phyloP scores from a whole-genome alignment of 2,113 vertebrate species.

The Lepisosteus osseus region DNA sequence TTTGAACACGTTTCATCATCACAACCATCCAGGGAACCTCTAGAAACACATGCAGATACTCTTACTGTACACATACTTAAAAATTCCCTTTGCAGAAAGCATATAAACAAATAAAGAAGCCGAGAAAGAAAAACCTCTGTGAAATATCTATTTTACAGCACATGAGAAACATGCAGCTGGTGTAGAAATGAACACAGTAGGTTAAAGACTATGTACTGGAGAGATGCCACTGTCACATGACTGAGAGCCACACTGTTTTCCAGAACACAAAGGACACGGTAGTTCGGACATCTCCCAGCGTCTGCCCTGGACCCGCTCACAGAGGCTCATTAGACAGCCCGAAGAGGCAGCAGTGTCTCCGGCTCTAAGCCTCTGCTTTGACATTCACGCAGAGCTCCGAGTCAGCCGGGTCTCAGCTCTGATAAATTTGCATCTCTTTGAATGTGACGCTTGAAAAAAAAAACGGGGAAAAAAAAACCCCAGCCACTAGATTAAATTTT shows the following conservation, averaged over 20 bases:
- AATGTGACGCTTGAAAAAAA: constrained; percentile 82
- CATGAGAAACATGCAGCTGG: no score
- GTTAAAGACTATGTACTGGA: not conserved
- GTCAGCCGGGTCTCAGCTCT: constrained; percentile 86
- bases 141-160: no score
- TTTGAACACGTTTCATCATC: no score
- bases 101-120: no score
- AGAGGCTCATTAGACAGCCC: constrained; percentile 53
- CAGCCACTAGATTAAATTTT: constrained; percentile 97
- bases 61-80: no score
- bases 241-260: no score
- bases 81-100: no score
- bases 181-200: not conserved
- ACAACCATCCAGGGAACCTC: no score
- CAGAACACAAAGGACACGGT: not conserved
- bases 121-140: no score
- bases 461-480: constrained; percentile 53
- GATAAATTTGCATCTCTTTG: constrained; percentile 98
- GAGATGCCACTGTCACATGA: not conserved
- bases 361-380: constrained; percentile 83
- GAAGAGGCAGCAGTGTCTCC: constrained; percentile 67
- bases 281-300: not conserved
- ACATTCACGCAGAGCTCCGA: constrained; percentile 83
- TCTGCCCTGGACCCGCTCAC: constrained; percentile 18
- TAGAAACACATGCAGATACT: no score